A percentile compares a stretch with the other conserved stretches of the same genome.
These are phyloP conservation scores for Oceanites oceanicus DNA, from an alignment of 2,113 vertebrate species.

Conservation along the genomic window DNA sequence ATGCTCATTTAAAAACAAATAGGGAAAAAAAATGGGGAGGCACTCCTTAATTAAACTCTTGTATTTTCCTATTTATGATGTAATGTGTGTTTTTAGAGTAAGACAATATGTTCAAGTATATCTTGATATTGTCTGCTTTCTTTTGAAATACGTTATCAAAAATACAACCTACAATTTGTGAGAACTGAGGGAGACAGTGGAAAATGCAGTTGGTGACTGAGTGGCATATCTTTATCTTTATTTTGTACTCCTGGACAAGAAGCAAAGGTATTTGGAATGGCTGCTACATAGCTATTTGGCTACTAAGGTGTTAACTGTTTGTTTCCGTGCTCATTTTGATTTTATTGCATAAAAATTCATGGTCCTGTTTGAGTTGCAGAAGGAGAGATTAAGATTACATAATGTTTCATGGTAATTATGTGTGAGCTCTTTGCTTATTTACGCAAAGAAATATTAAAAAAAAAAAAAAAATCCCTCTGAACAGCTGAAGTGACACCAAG, in stretches of 20 bases:
- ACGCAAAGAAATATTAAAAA: conserved; percentile 49
- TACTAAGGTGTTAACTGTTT: not conserved
- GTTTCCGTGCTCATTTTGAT: not conserved
- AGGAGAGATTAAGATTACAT: conserved; percentile 31
- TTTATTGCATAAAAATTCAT: not conserved
- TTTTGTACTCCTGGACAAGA: not conserved
- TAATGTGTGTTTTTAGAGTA: not conserved
- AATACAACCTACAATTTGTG: not conserved
- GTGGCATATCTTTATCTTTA: not conserved
- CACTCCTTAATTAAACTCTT: not conserved
- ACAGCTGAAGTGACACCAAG: conserved; percentile 72
- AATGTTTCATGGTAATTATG: conserved; percentile 30
- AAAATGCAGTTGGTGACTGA: not conserved
- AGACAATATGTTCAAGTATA: not conserved
- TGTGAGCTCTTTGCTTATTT: conserved; percentile 64
- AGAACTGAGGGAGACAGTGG: not conserved
- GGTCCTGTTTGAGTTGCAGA: conserved; percentile 1
- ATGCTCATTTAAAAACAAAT: not conserved
- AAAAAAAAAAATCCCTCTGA: conserved; percentile 38
- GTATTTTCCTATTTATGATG: not conserved
- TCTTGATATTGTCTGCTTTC: not conserved
- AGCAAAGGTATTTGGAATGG: not conserved
- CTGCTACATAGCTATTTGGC: not conserved
- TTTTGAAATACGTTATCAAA: not conserved
- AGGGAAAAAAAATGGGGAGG: not conserved